Base-by-base conservation (phyloP, 2,113 vertebrate genomes). In the Ailuropoda melanoleuca region DNA sequence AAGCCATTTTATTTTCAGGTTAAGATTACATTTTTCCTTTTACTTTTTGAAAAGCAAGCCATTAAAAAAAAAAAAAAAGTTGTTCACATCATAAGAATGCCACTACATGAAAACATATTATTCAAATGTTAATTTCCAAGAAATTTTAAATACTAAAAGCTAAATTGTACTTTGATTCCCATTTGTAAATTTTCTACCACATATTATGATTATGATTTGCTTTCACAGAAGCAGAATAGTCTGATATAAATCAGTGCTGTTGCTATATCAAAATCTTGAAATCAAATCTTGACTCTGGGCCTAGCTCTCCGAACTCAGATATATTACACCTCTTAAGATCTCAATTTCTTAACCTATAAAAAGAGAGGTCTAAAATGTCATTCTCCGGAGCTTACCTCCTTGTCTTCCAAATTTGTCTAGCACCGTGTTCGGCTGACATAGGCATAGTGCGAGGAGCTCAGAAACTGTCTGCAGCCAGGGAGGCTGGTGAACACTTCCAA, bases 131-230 rank as follows among this genome's bases (percentile, higher is more conserved):
- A 93, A 17, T 64, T 82, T 97, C 37, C 2, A 19, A 53, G 46
- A 97, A 62, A 87, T 87, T 81, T 96, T 92, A 60, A 97, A 98
- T 96, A 85, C 86, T 39, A 97, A 93, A 97, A 97, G 78, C 46
- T 78, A 48, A 83, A 70, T 72, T 91, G 21, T 46, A 43, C 74
- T 43, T 8, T 39, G 46, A 90, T 60, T 4, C 17, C 21, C 17
- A 60, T n/a, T 92, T 91, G 53, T 9, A 95, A 93, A 83, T 86
- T 89, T 74, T 68, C 53, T 78, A 23, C 4, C 13, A 50, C 0
- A 0, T 17, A 64, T 10, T 80, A 26, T 0, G 29, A 83, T 58
- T 46, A 72, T 2, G 6, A 70, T 34, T 60, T 86, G 15, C 50
- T 95, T 90, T 84, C 64, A 84, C 23, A 48, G 55, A 94, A 90